Evolutionary conservation across 1,140 invertebrate species (phyloP).

Genomic region (Medauroidea extradentata): DNA sequence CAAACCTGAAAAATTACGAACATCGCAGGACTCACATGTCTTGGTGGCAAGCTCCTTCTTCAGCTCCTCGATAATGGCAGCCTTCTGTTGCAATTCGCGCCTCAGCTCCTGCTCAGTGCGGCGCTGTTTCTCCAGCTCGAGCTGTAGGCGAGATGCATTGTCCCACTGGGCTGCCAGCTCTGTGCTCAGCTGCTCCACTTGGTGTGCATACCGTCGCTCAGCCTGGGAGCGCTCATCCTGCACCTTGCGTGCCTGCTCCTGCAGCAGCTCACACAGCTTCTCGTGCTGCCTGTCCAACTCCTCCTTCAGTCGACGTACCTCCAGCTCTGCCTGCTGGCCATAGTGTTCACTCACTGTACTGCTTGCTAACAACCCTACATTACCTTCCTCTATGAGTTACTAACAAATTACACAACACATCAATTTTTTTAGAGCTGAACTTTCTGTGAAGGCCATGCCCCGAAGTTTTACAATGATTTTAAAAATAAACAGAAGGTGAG

Average conservation of each 20-base stretch:
- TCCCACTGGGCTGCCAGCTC: slow-evolving; percentile 77
- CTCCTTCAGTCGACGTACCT: slow-evolving; percentile 67
- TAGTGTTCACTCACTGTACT: too few relatives aligned
- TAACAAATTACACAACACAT: too few relatives aligned
- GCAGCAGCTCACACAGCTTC: slow-evolving; percentile 51
- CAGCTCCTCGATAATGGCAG: slow-evolving; percentile 65
- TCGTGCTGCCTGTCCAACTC: slow-evolving; percentile 68
- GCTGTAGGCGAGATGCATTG: slow-evolving; percentile 63
- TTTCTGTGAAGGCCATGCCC: too few relatives aligned
- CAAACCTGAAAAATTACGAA: too few relatives aligned
- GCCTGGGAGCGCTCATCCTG: slow-evolving; percentile 66
- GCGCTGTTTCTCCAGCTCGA: slow-evolving; percentile 72
- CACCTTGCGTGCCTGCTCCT: slow-evolving; percentile 53
- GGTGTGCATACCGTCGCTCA: slow-evolving; percentile 65
- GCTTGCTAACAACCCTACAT: too few relatives aligned
- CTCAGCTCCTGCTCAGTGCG: slow-evolving; percentile 67
- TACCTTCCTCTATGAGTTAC: too few relatives aligned
- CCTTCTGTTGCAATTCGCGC: slow-evolving; percentile 66
- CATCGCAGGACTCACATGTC: slow-evolving; percentile 41
- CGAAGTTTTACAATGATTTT: too few relatives aligned
- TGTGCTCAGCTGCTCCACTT: slow-evolving; percentile 68
- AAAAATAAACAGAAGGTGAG: too few relatives aligned
- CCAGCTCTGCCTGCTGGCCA: slow-evolving; percentile 51
- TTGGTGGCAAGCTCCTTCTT: slow-evolving; percentile 73
- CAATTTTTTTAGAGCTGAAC: too few relatives aligned